Evolutionary conservation across 2,113 vertebrate genomes (phyloP).

Genomic region (Aythya baeri): DNA sequence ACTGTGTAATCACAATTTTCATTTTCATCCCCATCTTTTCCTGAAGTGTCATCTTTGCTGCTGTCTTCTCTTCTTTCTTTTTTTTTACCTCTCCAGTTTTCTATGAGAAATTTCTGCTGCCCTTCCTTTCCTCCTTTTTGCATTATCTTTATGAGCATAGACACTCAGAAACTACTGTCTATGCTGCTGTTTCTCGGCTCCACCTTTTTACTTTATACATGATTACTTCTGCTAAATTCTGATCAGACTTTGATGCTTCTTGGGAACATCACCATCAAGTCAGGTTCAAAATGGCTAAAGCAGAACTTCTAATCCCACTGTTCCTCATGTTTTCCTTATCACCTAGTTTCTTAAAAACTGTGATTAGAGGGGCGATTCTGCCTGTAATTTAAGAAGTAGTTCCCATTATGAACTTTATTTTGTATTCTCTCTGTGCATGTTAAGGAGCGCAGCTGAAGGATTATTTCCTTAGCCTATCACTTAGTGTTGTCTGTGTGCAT

Average conservation of each 20-base stretch:
- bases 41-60: not conserved
- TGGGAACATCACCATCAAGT: not conserved
- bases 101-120: not conserved
- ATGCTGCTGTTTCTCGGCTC: not conserved
- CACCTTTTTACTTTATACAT: not conserved
- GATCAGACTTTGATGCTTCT: not conserved
- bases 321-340: not conserved
- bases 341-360: not conserved
- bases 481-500: not conserved
- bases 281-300: not conserved
- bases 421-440: accelerated
- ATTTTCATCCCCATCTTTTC: not conserved
- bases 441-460: not conserved
- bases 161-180: not conserved
- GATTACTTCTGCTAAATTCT: not conserved
- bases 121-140: not conserved
- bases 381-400: not conserved
- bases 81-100: not conserved
- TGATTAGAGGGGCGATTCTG: not conserved
- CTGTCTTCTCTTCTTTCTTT: not conserved
- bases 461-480: not conserved
- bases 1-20: not conserved
- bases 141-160: not conserved
- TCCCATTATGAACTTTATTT: not conserved
- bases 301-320: not conserved